Conservation (phyloP, 23 tunicate genomes). For the Diplosoma virens region DNA sequence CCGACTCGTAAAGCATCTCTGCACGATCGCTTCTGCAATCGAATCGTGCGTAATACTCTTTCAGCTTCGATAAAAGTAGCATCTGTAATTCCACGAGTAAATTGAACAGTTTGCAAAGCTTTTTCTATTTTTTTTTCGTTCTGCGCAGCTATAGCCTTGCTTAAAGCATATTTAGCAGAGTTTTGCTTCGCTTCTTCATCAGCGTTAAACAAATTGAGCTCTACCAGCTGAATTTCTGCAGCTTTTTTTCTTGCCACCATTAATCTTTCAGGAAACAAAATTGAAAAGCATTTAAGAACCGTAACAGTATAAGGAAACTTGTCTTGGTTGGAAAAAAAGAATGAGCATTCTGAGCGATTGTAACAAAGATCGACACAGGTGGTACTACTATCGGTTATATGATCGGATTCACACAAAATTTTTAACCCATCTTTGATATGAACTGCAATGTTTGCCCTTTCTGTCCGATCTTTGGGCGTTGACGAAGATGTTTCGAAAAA, state of each 20-base stretch:
- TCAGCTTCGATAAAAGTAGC: slow-evolving; percentile 19
- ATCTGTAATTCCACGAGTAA: slow-evolving; percentile 4
- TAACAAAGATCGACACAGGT: slow-evolving; percentile 28
- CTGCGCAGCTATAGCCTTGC: slow-evolving; percentile 12
- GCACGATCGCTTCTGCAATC: slow-evolving; percentile 22
- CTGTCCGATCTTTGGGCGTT: not conserved
- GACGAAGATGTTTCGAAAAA: not conserved
- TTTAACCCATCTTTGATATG: slow-evolving; percentile 5
- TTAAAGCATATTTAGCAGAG: slow-evolving; percentile 26
- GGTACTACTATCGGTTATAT: not conserved
- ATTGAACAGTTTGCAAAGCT: slow-evolving; percentile 15
- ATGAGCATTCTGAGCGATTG: slow-evolving; percentile 3
- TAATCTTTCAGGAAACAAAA: slow-evolving; percentile 25
- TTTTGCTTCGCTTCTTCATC: slow-evolving; percentile 26
- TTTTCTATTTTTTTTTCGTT: slow-evolving; percentile 24
- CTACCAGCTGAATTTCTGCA: slow-evolving; percentile 43
- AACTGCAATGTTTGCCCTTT: not conserved
- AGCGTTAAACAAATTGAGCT: slow-evolving; percentile 19
- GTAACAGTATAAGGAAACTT: not conserved
- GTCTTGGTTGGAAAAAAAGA: not conserved
- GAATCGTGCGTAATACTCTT: slow-evolving; percentile 5
- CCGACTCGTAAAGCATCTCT: slow-evolving; percentile 16
- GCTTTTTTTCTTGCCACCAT: slow-evolving; percentile 5
- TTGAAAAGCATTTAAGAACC: not conserved
- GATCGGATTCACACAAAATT: not conserved